These are phyloP conservation scores for Sparidentex hasta DNA, from an alignment of 2,797 vertebrate genomes.

Conservation along the genomic window DNA sequence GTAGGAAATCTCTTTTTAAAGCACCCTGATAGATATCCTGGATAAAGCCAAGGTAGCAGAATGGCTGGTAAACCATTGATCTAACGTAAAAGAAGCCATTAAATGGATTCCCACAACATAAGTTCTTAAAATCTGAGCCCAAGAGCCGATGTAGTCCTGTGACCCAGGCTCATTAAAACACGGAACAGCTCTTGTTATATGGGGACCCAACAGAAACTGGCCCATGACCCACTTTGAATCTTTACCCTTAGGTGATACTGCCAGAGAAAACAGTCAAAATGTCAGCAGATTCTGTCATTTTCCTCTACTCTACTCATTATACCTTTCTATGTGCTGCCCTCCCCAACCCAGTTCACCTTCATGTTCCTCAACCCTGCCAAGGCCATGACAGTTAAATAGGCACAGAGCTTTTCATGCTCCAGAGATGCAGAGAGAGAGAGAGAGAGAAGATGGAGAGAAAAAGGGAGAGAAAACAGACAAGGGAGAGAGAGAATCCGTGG, in stretches of 20 bases:
- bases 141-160: conserved; percentile 36
- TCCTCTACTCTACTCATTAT: conserved; percentile 37
- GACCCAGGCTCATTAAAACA: conserved; percentile 57
- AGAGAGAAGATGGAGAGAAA: background rate
- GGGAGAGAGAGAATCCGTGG: background rate
- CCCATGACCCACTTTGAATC: conserved; percentile 61
- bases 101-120: conserved; percentile 39
- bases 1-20: conserved; percentile 40
- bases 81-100: conserved; percentile 29
- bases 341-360: conserved; percentile 12
- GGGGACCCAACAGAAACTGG: conserved; percentile 45
- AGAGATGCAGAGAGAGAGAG: conserved; percentile 6
- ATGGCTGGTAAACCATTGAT: conserved; percentile 4
- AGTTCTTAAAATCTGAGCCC: conserved; percentile 42
- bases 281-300: conserved; percentile 33
- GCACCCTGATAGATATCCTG: conserved; percentile 1
- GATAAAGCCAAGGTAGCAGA: background rate
- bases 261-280: conserved; percentile 31
- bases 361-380: conserved; percentile 38
- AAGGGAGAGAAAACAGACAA: conserved; percentile 16
- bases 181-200: conserved; percentile 35
- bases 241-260: conserved; percentile 44
- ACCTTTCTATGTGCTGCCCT: conserved; percentile 30
- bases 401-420: conserved; percentile 19
- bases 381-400: conserved; percentile 37